Conservation (phyloP, 2,888 invertebrate genomes). For the Agrochola litura region DNA sequence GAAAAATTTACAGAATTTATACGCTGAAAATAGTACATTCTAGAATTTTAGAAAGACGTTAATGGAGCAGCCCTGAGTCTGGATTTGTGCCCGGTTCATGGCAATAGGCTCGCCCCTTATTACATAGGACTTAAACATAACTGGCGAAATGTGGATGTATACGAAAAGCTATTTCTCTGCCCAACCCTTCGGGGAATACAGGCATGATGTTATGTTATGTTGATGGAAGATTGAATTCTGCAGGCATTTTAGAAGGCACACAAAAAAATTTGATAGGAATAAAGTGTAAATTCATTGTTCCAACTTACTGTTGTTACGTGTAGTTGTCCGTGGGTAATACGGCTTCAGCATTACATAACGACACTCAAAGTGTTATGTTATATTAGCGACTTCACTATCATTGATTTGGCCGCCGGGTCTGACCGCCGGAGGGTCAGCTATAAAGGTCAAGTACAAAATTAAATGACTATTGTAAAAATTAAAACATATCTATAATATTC, state of each 20-base stretch:
- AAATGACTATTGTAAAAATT: slow-evolving; percentile 26
- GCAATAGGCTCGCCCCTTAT: neutral
- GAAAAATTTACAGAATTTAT: neutral
- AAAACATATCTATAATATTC: neutral
- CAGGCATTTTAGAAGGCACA: neutral
- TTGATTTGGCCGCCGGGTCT: slow-evolving; percentile 54
- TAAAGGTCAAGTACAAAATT: slow-evolving; percentile 57
- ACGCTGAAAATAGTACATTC: neutral
- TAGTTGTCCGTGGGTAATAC: neutral
- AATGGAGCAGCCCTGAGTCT: neutral
- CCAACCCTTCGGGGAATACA: neutral
- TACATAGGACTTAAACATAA: neutral
- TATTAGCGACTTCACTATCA: slow-evolving; percentile 61
- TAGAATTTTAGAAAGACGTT: neutral
- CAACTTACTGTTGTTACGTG: slow-evolving; percentile 17
- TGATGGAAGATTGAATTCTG: neutral
- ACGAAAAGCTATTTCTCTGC: too few species aligned
- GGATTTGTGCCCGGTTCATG: neutral
- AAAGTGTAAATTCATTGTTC: slow-evolving; percentile 21
- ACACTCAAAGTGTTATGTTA: slow-evolving; percentile 30
- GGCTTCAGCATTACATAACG: slow-evolving; percentile 42
- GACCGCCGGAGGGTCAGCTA: slow-evolving; percentile 40
- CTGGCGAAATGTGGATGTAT: neutral
- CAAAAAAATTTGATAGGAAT: slow-evolving; percentile 4
- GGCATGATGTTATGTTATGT: neutral